phyloP scores from a whole-genome alignment of 2,888 invertebrate species.

The Tachina lurida region DNA sequence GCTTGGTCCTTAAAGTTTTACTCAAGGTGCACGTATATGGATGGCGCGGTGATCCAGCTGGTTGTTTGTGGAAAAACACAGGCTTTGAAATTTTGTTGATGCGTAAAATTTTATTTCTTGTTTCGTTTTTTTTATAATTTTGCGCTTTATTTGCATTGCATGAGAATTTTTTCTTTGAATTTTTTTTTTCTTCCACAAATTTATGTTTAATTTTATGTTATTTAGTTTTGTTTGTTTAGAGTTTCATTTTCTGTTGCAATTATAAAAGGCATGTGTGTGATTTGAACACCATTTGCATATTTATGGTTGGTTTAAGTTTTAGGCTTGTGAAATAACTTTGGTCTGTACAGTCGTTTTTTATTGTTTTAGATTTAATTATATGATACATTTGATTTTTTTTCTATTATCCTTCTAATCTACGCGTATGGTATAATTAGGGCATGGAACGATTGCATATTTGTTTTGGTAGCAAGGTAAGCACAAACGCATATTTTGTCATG shows the following conservation, averaged over 20 bases:
- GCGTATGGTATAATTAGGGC: conserved; percentile 10
- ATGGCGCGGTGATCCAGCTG: conserved; percentile 17
- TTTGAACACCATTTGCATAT: conserved; percentile 41
- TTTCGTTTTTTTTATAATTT: conserved; percentile 25
- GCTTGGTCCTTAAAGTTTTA: conserved; percentile 44
- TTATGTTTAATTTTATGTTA: conserved; percentile 58
- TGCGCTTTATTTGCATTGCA: conserved; percentile 39
- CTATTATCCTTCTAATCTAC: conserved; percentile 33
- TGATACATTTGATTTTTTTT: conserved; percentile 21
- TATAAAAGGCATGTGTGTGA: background rate
- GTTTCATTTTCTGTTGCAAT: background rate
- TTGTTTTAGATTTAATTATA: conserved; percentile 28
- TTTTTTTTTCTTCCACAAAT: conserved; percentile 7
- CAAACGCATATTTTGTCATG: background rate
- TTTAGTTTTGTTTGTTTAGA: conserved; percentile 47
- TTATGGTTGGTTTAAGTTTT: background rate
- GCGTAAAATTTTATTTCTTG: conserved; percentile 60
- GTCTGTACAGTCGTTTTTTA: background rate
- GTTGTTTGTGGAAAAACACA: background rate
- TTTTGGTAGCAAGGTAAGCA: background rate
- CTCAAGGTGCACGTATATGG: conserved; percentile 49
- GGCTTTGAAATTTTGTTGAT: conserved; percentile 50
- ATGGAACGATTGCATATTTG: background rate
- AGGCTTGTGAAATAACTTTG: conserved; percentile 30
- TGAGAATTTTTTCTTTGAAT: conserved; percentile 49